Evolutionary conservation across 2,113 vertebrate genomes (phyloP).

Genomic region (Sturnus vulgaris): DNA sequence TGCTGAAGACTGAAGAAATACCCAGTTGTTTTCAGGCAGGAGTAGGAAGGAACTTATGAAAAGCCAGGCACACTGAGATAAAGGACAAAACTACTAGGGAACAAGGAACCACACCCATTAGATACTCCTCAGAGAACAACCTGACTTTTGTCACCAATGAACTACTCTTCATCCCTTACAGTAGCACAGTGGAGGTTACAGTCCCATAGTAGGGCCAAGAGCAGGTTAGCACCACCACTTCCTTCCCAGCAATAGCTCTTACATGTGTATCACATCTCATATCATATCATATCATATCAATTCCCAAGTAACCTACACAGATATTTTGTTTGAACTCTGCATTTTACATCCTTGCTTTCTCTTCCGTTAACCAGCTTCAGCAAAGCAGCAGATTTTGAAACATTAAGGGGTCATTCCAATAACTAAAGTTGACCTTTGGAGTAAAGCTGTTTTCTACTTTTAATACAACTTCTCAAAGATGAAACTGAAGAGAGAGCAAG

Average conservation of each 20-base stretch:
- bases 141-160: not conserved
- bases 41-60: not conserved
- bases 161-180: not conserved
- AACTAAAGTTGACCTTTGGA: not conserved
- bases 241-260: not conserved
- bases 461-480: not conserved
- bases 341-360: not conserved
- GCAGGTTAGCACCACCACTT: not conserved
- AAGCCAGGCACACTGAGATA: not conserved
- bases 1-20: not conserved
- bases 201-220: not conserved
- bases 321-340: not conserved
- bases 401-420: not conserved
- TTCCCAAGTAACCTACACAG: not conserved
- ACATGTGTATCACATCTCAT: not conserved
- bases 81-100: not conserved
- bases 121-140: not conserved
- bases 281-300: too few species aligned
- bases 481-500: not conserved
- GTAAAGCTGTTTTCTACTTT: not conserved
- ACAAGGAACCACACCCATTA: not conserved
- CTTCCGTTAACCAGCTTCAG: not conserved
- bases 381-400: not conserved
- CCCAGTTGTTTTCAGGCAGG: not conserved
- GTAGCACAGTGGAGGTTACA: not conserved